phyloP scores from a whole-genome alignment of 2,797 vertebrate species.

The Petrocephalus sullivani region DNA sequence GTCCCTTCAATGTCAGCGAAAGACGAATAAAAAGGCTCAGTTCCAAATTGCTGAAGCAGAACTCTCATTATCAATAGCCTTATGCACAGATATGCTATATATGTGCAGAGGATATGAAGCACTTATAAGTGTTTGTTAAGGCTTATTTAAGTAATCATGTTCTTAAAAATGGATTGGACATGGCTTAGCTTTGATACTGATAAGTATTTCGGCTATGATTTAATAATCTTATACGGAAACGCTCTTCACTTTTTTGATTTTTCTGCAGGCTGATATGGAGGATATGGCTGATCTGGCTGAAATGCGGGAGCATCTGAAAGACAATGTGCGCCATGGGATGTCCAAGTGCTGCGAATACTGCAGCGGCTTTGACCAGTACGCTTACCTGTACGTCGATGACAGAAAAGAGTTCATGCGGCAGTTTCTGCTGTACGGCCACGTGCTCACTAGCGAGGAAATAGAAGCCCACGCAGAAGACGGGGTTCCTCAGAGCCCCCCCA shows the following conservation, averaged over 20 bases:
- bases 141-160: not conserved
- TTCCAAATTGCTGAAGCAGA: not conserved
- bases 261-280: constrained; percentile 76
- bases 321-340: constrained; percentile 53
- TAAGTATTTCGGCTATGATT: not conserved
- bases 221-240: not conserved
- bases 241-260: not conserved
- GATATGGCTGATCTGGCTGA: constrained; percentile 62
- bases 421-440: constrained; percentile 70
- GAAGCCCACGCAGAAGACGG: constrained; percentile 55
- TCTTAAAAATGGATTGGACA: not conserved
- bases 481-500: constrained; percentile 64
- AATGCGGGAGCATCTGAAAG: constrained; percentile 63
- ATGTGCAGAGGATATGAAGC: not conserved
- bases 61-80: not conserved
- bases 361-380: constrained; percentile 63
- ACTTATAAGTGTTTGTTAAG: not conserved
- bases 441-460: constrained; percentile 59
- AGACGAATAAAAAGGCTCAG: not conserved
- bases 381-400: constrained; percentile 77
- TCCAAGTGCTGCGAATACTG: constrained; percentile 58
- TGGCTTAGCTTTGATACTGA: not conserved
- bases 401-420: constrained; percentile 74
- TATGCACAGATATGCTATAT: not conserved
- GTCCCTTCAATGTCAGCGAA: not conserved